These are phyloP conservation scores for Balaeniceps rex DNA, from an alignment of 2,113 vertebrate genomes.

Conservation along the genomic window DNA sequence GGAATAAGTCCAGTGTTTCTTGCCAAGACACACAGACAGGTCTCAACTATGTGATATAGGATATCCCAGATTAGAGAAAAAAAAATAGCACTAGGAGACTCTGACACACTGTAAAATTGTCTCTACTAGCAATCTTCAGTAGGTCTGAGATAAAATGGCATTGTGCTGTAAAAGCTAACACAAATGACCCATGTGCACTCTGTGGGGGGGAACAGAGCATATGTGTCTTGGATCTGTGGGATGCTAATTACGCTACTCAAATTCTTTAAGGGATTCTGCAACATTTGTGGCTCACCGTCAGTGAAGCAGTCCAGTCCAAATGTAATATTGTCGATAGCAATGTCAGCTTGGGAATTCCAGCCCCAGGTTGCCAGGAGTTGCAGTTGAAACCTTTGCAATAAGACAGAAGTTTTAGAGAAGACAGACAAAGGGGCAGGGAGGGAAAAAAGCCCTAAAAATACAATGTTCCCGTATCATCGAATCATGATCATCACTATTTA, in stretches of 20 bases:
- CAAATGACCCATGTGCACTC: neutral
- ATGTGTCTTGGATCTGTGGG: neutral
- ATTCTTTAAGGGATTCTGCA: neutral
- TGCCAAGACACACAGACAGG: neutral
- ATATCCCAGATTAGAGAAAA: neutral
- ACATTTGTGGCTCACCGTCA: constrained; percentile 67
- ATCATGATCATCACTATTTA: neutral
- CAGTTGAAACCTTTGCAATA: constrained; percentile 78
- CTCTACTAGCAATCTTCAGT: neutral
- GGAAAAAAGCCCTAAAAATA: neutral
- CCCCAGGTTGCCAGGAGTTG: constrained; percentile 79
- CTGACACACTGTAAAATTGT: neutral
- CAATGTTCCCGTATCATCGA: neutral
- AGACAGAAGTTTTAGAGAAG: constrained; percentile 5
- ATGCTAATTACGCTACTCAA: neutral
- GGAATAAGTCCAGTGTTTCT: neutral
- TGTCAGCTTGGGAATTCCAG: constrained; percentile 79
- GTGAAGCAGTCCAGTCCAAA: constrained; percentile 81
- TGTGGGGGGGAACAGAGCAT: neutral
- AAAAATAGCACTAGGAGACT: neutral
- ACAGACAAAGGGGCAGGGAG: neutral
- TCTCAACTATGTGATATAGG: neutral
- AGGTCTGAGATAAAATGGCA: neutral
- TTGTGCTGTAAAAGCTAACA: neutral
- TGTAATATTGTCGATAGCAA: constrained; percentile 84